These are phyloP conservation scores for Brachyhypopomus gauderio DNA, from an alignment of 2,113 vertebrate genomes.

Conservation along the genomic window DNA sequence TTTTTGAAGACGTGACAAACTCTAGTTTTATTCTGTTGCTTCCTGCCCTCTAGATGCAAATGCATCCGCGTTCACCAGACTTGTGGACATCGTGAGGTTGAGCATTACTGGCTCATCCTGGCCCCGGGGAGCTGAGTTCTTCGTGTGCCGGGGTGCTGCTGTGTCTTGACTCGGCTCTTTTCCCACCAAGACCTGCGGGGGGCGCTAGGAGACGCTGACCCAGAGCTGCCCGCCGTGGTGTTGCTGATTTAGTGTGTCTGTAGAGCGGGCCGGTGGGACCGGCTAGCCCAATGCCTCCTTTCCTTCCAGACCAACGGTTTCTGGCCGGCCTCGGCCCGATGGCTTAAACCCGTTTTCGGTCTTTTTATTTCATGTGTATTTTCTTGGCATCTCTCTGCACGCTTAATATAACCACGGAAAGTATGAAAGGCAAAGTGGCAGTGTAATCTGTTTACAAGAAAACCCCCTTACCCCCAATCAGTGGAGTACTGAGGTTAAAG, in stretches of 20 bases:
- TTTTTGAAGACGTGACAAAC: too few species aligned
- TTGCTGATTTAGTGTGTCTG: constrained; percentile 49
- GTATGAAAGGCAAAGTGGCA: constrained; percentile 27
- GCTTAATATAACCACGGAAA: constrained; percentile 26
- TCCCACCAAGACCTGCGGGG: constrained; percentile 21
- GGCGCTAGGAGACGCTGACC: neutral
- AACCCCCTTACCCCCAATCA: neutral
- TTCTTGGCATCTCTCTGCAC: constrained; percentile 19
- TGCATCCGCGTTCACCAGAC: too few species aligned
- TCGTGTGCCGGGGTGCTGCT: neutral
- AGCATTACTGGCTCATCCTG: neutral
- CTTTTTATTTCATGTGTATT: constrained; percentile 47
- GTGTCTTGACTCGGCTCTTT: constrained; percentile 15
- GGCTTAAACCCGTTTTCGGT: constrained; percentile 58
- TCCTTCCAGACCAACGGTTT: constrained; percentile 39
- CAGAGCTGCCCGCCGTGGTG: constrained; percentile 29
- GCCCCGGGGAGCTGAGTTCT: neutral
- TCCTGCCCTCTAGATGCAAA: too few species aligned
- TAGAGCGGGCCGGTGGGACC: constrained; percentile 43
- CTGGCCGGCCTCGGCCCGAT: constrained; percentile 59
- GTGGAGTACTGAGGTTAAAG: neutral
- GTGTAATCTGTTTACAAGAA: neutral
- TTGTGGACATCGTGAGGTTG: too few species aligned
- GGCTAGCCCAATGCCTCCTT: constrained; percentile 18
- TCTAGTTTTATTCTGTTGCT: too few species aligned